Percentiles rank a stretch among this genome's conserved stretches.
phyloP scores from a whole-genome alignment of 2,113 vertebrate species.

The Periophthalmus modestus region DNA sequence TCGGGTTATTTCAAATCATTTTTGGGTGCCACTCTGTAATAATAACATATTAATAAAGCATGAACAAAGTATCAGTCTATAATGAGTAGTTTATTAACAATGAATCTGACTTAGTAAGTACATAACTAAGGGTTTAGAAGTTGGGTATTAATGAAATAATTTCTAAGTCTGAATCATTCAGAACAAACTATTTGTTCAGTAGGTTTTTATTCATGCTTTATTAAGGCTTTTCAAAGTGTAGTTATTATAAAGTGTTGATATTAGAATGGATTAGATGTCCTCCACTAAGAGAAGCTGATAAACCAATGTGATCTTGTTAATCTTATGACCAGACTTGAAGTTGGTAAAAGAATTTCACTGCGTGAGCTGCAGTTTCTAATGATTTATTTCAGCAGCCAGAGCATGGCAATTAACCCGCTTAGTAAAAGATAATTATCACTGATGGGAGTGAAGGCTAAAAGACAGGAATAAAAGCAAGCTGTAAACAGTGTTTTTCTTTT shows the following conservation, averaged over 20 bases:
- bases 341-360: background rate
- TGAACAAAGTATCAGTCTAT: too few species aligned
- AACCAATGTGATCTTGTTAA: background rate
- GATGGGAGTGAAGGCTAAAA: slow-evolving; percentile 12
- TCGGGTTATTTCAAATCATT: background rate
- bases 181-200: too few species aligned
- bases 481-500: slow-evolving; percentile 27
- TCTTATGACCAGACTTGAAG: background rate
- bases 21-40: too few species aligned
- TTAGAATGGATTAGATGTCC: background rate
- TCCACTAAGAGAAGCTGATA: background rate
- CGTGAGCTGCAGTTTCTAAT: slow-evolving; percentile 2
- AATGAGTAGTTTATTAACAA: too few species aligned
- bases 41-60: too few species aligned
- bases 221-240: too few species aligned
- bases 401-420: slow-evolving; percentile 13
- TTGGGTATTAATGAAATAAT: too few species aligned
- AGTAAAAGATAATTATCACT: slow-evolving; percentile 25
- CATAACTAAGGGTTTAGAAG: too few species aligned
- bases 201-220: too few species aligned
- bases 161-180: too few species aligned
- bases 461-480: slow-evolving; percentile 14
- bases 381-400: slow-evolving; percentile 19
- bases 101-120: too few species aligned
- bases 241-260: too few species aligned